Conservation (phyloP, 2,888 invertebrate species). For the Therioaphis trifolii region DNA sequence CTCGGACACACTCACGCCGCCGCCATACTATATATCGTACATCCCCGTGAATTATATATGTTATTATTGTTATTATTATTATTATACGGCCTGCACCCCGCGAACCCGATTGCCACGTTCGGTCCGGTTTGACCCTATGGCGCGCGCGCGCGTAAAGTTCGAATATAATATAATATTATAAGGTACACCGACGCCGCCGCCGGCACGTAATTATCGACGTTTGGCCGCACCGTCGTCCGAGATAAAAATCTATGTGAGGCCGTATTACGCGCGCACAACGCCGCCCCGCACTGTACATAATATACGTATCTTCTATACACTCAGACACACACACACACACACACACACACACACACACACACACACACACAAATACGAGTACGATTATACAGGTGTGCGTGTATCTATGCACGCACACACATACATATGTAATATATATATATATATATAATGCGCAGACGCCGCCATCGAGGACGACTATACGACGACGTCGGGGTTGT, state of each 20-base stretch:
- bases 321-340: too few relatives aligned
- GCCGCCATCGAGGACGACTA: slow-evolving; percentile 27
- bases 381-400: neutral
- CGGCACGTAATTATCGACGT: slow-evolving; percentile 59
- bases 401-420: too few relatives aligned
- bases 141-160: slow-evolving; percentile 45
- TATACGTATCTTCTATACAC: neutral
- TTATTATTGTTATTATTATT: too few relatives aligned
- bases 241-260: slow-evolving; percentile 52
- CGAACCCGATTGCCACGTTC: neutral
- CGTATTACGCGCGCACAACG: slow-evolving; percentile 48
- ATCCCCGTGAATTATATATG: neutral
- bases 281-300: slow-evolving; percentile 26
- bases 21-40: neutral
- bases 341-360: too few relatives aligned
- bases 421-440: neutral
- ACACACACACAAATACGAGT: neutral
- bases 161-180: too few relatives aligned
- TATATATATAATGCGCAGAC: slow-evolving; percentile 32
- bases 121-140: slow-evolving; percentile 7
- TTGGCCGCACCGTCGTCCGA: slow-evolving; percentile 34
- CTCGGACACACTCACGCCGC: neutral
- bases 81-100: neutral
- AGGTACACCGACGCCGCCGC: slow-evolving; percentile 3
- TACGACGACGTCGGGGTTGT: slow-evolving; percentile 42